A percentile compares a stretch with the other conserved stretches of the same genome.
phyloP scores from a whole-genome alignment of 2,113 vertebrate species.

The Seriola quinqueradiata region DNA sequence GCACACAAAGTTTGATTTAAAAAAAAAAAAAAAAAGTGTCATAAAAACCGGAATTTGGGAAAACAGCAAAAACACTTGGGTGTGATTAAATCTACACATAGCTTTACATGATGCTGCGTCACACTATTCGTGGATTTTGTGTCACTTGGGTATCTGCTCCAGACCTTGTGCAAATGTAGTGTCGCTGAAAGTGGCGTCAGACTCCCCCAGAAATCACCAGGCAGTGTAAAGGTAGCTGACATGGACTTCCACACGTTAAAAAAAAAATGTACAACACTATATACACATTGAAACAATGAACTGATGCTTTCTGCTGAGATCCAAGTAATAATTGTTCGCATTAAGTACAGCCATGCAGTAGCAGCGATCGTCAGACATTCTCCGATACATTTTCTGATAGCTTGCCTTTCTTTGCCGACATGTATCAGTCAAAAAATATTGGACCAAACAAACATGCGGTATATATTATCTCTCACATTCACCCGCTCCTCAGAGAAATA shows the following conservation, averaged over 20 bases:
- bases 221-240: slow-evolving; percentile 41
- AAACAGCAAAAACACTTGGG: slow-evolving; percentile 29
- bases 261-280: slow-evolving; percentile 15
- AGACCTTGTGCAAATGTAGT: slow-evolving; percentile 75
- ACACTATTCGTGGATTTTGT: slow-evolving; percentile 1
- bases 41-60: not conserved
- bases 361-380: slow-evolving; percentile 76
- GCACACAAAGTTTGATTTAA: slow-evolving; percentile 42
- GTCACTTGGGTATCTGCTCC: slow-evolving; percentile 48
- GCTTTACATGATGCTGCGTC: not conserved
- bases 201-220: slow-evolving; percentile 42
- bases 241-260: not conserved
- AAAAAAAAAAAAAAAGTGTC: slow-evolving; percentile 11
- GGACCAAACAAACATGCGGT: slow-evolving; percentile 41
- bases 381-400: slow-evolving; percentile 33
- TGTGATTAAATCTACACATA: slow-evolving; percentile 11
- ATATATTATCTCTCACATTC: slow-evolving; percentile 52
- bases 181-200: slow-evolving; percentile 30
- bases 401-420: slow-evolving; percentile 31
- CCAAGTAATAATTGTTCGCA: slow-evolving; percentile 48
- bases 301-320: slow-evolving; percentile 40
- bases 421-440: slow-evolving; percentile 31
- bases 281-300: slow-evolving; percentile 37
- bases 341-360: slow-evolving; percentile 79
- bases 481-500: slow-evolving; percentile 57